These are phyloP conservation scores for Dasypus novemcinctus DNA, from an alignment of 2,113 vertebrate genomes.

Conservation along the genomic window DNA sequence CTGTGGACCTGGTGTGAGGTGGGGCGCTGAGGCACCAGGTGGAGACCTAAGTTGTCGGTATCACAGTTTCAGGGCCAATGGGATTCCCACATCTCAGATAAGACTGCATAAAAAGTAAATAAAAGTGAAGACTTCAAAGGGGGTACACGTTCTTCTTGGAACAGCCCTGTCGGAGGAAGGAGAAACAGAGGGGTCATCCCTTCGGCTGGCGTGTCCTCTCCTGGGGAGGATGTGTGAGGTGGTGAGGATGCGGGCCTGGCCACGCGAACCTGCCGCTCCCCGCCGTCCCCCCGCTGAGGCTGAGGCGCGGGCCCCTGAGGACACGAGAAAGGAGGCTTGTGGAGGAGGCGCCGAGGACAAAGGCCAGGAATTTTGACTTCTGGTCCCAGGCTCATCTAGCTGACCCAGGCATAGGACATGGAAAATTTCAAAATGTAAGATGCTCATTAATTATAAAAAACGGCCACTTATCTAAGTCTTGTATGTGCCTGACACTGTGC, in stretches of 20 bases:
- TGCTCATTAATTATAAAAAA: background rate
- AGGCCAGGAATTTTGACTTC: background rate
- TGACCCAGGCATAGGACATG: background rate
- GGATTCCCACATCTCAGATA: background rate
- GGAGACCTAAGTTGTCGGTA: background rate
- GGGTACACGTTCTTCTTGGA: conserved; percentile 47
- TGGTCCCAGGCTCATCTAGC: background rate
- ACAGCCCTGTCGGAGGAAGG: background rate
- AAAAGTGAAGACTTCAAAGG: conserved; percentile 42
- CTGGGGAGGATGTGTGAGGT: conserved; percentile 13
- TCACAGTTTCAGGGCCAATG: background rate
- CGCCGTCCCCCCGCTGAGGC: too few species aligned
- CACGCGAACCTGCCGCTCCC: too few species aligned
- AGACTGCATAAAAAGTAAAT: conserved; percentile 32
- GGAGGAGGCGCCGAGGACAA: rapidly evolving
- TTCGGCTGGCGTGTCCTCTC: background rate
- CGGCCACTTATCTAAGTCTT: background rate
- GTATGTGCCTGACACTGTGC: background rate
- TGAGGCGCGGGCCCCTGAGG: background rate
- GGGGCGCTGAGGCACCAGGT: background rate
- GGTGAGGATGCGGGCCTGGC: background rate
- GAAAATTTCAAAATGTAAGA: background rate
- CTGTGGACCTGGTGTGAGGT: background rate
- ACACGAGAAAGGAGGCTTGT: background rate
- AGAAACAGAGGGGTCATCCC: conserved; percentile 43